phyloP scores from a whole-genome alignment of 2,888 invertebrate genomes.

The Rhabditophanes sp. region DNA sequence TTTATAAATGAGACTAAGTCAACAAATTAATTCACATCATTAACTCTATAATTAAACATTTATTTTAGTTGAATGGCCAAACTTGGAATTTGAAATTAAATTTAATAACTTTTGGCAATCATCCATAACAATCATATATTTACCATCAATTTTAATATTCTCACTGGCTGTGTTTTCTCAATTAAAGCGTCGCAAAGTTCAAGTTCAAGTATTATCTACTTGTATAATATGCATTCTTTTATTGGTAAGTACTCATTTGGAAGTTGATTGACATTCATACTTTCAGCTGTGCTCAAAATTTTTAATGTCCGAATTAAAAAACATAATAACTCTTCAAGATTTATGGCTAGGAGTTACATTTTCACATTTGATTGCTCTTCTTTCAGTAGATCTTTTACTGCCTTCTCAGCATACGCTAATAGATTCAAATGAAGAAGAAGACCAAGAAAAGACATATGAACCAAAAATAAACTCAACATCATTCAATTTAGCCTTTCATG shows the following conservation, averaged over 20 bases:
- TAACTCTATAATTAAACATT: neutral
- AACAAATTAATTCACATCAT: constrained; percentile 12
- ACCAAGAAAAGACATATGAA: too few relatives aligned
- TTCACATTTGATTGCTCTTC: constrained; percentile 20
- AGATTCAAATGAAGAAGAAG: too few relatives aligned
- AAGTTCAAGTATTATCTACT: constrained; percentile 25
- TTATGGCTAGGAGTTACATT: constrained; percentile 36
- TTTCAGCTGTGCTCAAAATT: too few relatives aligned
- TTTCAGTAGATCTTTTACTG: constrained; percentile 12
- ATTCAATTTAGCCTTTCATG: too few relatives aligned
- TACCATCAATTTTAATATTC: constrained; percentile 33
- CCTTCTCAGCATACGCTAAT: too few relatives aligned
- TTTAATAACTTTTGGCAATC: constrained; percentile 25
- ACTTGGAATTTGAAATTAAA: constrained; percentile 14
- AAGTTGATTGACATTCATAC: too few relatives aligned
- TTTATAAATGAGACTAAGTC: constrained; percentile 12
- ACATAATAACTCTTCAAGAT: constrained; percentile 26
- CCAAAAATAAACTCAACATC: too few relatives aligned
- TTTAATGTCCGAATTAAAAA: too few relatives aligned
- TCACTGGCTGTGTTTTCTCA: constrained; percentile 30
- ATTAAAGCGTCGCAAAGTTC: constrained; percentile 38
- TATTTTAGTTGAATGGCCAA: constrained; percentile 21
- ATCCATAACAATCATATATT: constrained; percentile 22
- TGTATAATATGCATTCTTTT: constrained; percentile 26
- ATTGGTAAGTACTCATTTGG: constrained; percentile 21